Evolutionary conservation across 2,113 vertebrate species (phyloP).

Genomic region (Eulemur rufifrons): DNA sequence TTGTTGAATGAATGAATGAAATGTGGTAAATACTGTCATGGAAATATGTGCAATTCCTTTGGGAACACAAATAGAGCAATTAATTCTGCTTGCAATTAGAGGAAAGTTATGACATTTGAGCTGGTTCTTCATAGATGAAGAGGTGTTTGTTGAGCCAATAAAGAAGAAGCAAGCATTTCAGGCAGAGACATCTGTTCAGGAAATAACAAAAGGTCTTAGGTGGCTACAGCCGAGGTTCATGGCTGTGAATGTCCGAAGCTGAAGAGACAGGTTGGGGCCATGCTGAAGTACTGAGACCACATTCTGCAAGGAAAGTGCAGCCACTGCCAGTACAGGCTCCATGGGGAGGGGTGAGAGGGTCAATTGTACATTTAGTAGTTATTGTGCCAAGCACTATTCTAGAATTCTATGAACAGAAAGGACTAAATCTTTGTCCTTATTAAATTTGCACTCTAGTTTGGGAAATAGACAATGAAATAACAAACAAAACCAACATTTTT

Average conservation of each 20-base stretch:
- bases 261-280: background rate
- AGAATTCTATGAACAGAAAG: background rate
- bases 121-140: background rate
- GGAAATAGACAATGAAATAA: background rate
- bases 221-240: background rate
- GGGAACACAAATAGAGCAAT: background rate
- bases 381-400: background rate
- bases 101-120: background rate
- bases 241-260: background rate
- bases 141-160: background rate
- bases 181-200: background rate
- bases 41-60: background rate
- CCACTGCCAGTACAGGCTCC: background rate
- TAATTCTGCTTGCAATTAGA: background rate
- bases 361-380: background rate
- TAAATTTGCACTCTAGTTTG: background rate
- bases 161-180: background rate
- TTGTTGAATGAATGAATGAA: background rate
- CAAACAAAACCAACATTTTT: background rate
- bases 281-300: background rate
- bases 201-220: background rate
- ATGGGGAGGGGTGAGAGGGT: fast-evolving
- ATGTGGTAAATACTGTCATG: background rate
- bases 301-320: background rate
- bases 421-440: background rate